Evolutionary conservation across 2,888 invertebrate genomes (phyloP).

Genomic region (Camptogramma bilineatum): DNA sequence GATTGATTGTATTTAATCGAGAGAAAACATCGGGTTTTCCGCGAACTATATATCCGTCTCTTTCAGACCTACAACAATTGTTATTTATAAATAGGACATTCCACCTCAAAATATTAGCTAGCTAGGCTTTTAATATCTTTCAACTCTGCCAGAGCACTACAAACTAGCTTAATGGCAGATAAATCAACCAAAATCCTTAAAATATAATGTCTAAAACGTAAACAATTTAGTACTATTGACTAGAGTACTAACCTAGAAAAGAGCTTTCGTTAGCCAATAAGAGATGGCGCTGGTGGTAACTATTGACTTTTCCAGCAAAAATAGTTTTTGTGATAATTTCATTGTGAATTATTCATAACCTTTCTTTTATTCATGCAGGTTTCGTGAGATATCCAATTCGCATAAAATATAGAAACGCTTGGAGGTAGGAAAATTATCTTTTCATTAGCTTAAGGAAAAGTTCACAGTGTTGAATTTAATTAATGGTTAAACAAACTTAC

Average conservation of each 20-base stretch:
- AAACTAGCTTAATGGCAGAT: slow-evolving; percentile 24
- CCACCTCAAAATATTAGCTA: slow-evolving; percentile 6
- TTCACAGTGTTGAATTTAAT: background rate
- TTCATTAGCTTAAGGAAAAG: background rate
- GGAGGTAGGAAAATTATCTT: background rate
- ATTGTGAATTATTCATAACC: slow-evolving; percentile 33
- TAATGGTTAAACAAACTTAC: background rate
- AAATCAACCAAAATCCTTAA: slow-evolving; percentile 32
- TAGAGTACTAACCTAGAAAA: slow-evolving; percentile 35
- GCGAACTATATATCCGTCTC: slow-evolving; percentile 2
- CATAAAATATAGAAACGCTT: slow-evolving; percentile 1
- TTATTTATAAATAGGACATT: slow-evolving; percentile 28
- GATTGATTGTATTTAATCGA: slow-evolving; percentile 12
- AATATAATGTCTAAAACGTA: slow-evolving; percentile 30
- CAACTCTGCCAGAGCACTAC: background rate
- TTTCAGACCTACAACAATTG: slow-evolving; percentile 17
- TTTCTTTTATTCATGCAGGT: slow-evolving; percentile 38
- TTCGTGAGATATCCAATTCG: slow-evolving; percentile 23
- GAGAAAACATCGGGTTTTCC: slow-evolving; percentile 10
- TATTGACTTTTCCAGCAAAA: slow-evolving; percentile 33
- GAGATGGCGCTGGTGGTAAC: slow-evolving; percentile 39
- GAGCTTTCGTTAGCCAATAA: slow-evolving; percentile 18
- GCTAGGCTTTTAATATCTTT: slow-evolving; percentile 13
- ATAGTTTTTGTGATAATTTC: slow-evolving; percentile 27
- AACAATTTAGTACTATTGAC: slow-evolving; percentile 16